phyloP scores from a whole-genome alignment of 2,113 vertebrate species.

The Aptenodytes patagonicus region DNA sequence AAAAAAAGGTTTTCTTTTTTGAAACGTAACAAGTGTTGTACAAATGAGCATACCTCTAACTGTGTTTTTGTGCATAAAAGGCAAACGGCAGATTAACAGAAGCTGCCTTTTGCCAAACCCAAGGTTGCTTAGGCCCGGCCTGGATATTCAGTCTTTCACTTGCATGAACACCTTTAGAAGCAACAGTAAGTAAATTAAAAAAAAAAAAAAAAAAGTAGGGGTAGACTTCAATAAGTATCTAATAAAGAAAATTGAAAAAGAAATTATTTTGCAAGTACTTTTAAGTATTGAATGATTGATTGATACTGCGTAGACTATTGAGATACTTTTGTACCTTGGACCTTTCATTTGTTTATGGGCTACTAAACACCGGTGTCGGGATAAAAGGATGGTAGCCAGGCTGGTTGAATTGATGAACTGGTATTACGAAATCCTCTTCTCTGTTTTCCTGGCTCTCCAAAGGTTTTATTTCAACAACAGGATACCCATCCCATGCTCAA shows the following conservation, averaged over 20 bases:
- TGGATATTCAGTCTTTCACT: background rate
- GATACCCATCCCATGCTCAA: background rate
- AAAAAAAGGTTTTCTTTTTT: background rate
- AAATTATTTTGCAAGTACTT: background rate
- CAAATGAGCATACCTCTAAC: background rate
- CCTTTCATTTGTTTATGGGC: background rate
- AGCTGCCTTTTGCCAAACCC: background rate
- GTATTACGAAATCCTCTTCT: background rate
- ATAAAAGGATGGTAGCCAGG: background rate
- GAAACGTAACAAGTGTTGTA: background rate
- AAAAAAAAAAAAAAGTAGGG: accelerated
- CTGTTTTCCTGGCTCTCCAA: background rate
- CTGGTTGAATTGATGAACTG: background rate
- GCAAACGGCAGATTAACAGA: conserved; percentile 10
- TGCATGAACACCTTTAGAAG: background rate
- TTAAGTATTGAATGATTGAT: background rate
- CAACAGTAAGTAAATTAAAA: background rate
- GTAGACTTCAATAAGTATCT: background rate
- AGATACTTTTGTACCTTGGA: background rate
- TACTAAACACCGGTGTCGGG: background rate
- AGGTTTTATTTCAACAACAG: background rate
- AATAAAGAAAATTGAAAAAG: conserved; percentile 13
- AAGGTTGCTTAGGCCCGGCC: background rate
- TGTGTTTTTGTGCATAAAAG: background rate
- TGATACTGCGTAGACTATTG: background rate